Percentiles rank a stretch among this genome's conserved stretches.
These are phyloP conservation scores for Zoanthus sociatus DNA, from an alignment of 92 coral and sea anemone species.

Conservation along the genomic window DNA sequence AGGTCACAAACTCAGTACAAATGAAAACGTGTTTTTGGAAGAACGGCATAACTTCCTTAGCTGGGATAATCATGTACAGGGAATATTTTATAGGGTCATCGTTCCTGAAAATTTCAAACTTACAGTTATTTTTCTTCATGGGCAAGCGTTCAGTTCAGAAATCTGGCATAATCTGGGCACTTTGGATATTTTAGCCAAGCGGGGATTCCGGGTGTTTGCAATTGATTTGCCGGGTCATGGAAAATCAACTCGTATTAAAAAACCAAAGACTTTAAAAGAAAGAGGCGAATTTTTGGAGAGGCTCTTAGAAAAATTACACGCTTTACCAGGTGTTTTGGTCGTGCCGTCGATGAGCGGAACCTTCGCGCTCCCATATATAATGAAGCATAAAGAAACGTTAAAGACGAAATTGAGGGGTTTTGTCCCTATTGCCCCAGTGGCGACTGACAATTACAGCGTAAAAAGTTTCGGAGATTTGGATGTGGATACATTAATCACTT, in stretches of 20 bases:
- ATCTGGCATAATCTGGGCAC: constrained; percentile 81
- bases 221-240: constrained; percentile 84
- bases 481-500: constrained; percentile 75
- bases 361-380: constrained; percentile 80
- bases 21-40: neutral
- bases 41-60: constrained; percentile 44
- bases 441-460: constrained; percentile 58
- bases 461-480: constrained; percentile 59
- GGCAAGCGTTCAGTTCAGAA: constrained; percentile 76
- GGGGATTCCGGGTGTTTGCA: constrained; percentile 78
- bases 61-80: constrained; percentile 59
- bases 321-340: constrained; percentile 72
- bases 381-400: constrained; percentile 46
- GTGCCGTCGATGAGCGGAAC: constrained; percentile 92
- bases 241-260: constrained; percentile 55
- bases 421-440: constrained; percentile 80
- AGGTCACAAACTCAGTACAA: neutral
- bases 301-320: constrained; percentile 51
- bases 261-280: constrained; percentile 44
- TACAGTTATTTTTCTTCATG: constrained; percentile 77
- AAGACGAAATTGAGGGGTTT: constrained; percentile 71
- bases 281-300: constrained; percentile 65
- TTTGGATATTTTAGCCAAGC: constrained; percentile 61
- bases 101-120: constrained; percentile 52
- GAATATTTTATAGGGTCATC: constrained; percentile 73